Evolutionary conservation across 2,113 vertebrate species (phyloP).

Genomic region (Acinonyx jubatus): DNA sequence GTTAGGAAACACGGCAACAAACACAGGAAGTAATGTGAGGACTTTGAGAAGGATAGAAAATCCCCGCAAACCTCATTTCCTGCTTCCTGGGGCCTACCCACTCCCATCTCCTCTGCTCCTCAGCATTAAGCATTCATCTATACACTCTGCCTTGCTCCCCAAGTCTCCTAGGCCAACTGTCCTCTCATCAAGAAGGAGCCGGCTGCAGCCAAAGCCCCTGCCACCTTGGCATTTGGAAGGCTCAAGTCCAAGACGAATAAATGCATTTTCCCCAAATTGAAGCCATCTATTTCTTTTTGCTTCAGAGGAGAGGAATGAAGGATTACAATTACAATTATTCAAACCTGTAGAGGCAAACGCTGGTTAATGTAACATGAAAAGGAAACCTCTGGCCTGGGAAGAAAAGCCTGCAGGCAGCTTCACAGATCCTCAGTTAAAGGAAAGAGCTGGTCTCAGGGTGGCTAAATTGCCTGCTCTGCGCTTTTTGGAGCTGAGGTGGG

Average conservation of each 20-base stretch:
- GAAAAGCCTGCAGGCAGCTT: background rate
- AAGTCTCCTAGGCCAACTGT: background rate
- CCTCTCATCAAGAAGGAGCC: background rate
- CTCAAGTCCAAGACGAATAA: constrained; percentile 1
- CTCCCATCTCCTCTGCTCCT: background rate
- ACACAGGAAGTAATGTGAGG: background rate
- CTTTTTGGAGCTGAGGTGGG: background rate
- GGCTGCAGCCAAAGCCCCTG: background rate
- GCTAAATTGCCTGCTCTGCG: background rate
- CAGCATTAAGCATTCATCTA: background rate
- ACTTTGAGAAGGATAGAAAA: background rate
- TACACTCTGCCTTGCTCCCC: background rate
- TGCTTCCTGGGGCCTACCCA: background rate
- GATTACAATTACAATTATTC: background rate
- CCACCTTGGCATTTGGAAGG: background rate
- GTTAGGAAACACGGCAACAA: background rate
- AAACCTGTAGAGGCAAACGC: background rate
- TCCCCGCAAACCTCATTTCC: background rate
- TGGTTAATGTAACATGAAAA: background rate
- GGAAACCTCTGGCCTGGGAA: background rate
- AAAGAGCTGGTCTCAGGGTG: background rate
- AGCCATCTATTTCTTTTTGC: constrained; percentile 34
- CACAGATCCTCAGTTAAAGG: background rate
- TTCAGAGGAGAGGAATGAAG: background rate
- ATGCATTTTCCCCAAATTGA: background rate